Evolutionary conservation across 2,888 invertebrate species (phyloP).

Genomic region (Noctua janthina): DNA sequence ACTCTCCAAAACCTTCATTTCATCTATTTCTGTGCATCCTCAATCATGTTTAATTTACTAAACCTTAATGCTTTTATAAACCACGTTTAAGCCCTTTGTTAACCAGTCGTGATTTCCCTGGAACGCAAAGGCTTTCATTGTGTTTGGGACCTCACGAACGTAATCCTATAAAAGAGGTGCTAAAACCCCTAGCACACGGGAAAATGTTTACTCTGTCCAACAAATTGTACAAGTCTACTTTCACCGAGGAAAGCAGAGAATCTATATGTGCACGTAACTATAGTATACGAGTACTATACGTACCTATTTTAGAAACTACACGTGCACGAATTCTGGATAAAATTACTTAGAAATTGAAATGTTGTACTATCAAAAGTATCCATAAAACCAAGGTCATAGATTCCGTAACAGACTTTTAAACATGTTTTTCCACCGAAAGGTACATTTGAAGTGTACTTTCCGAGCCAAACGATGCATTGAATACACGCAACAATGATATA

Average conservation of each 20-base stretch:
- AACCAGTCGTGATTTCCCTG: conserved; percentile 54
- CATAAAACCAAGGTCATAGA: conserved; percentile 31
- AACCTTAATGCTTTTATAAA: conserved; percentile 9
- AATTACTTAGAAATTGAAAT: conserved; percentile 10
- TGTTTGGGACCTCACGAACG: conserved; percentile 34
- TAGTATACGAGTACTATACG: not conserved
- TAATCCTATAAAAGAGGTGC: conserved; percentile 54
- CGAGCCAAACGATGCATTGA: conserved; percentile 31
- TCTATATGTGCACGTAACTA: not conserved
- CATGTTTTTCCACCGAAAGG: conserved; percentile 30
- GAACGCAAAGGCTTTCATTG: conserved; percentile 51
- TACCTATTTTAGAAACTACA: not conserved
- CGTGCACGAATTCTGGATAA: not conserved
- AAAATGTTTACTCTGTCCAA: conserved; percentile 24
- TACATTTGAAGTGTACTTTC: conserved; percentile 26
- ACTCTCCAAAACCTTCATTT: not conserved
- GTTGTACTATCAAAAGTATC: conserved; percentile 1
- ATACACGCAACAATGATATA: conserved; percentile 43
- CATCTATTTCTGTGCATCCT: not conserved
- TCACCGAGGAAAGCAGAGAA: not conserved
- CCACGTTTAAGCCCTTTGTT: conserved; percentile 51
- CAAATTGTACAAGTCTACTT: conserved; percentile 12
- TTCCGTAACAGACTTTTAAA: conserved; percentile 13
- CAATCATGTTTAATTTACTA: conserved; percentile 45
- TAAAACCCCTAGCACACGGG: conserved; percentile 35